Base-by-base conservation (phyloP, 2,113 vertebrate genomes). In the Rhea pennata region DNA sequence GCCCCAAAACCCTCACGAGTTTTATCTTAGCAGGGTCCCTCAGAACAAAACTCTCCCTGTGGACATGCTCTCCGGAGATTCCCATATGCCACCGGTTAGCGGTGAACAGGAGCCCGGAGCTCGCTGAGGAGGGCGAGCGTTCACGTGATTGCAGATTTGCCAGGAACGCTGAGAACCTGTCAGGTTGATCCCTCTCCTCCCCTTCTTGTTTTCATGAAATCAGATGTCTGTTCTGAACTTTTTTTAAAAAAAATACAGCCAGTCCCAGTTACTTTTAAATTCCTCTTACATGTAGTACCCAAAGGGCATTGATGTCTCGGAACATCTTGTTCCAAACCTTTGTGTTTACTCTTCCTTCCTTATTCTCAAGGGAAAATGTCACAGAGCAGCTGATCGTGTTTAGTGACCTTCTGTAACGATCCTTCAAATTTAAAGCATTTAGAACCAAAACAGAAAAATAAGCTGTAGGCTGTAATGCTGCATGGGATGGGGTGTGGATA, bases 401-500 rank as follows among this genome's bases (percentile, higher is more conserved):
- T 13, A 2, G 19, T 91, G 79, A 84, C 79, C 62, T 94, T 94
- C 84, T 42, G 33, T 8, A 51, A 42, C 6, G 23, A 46, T 64
- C 42, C 7, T 74, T 94, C 77, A 15, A 27, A 15, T 78, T 56
- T 64, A 9, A 91, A 84, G 44, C 5, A 15, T 27, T 29, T 39
- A 9, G 21, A 83, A 15, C 5, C 11, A 40, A 56, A 51, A 6
- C 2, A 51, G 78, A 17, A 40, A 69, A 69, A 44, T 6, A 15
- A 65, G 58, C 53, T 31, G 16, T 21, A 11, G 58, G 59, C 15
- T 27, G 8, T 10, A 2, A 7, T 2, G 15, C 13, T 26, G 26
- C 7, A 1, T 1, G 33, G 64, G 42, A 8, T 44, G 42, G 42
- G 2, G 51, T 1, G 40, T 1, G 10, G 46, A 19, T 36, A 42